Evolutionary conservation across 2,797 vertebrate genomes (phyloP).

Genomic region (Cyclura pinguis): DNA sequence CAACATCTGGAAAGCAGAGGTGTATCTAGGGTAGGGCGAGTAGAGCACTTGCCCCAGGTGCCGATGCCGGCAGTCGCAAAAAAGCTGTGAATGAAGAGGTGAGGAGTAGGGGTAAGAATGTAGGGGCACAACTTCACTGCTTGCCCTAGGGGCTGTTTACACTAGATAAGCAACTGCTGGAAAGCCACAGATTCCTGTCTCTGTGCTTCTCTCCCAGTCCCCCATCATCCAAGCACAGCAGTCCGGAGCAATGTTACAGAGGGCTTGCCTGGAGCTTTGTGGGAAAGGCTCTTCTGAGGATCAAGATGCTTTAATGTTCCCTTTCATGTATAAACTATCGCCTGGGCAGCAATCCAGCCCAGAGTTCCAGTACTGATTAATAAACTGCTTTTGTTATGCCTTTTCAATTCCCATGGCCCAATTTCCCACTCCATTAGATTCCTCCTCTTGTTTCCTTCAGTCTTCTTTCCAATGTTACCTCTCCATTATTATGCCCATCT

Average conservation of each 20-base stretch:
- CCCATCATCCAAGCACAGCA: not conserved
- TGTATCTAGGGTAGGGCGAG: too few species aligned
- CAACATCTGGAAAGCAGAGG: not conserved
- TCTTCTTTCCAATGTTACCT: not conserved
- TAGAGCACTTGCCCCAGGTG: too few species aligned
- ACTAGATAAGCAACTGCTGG: not conserved
- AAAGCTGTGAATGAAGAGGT: too few species aligned
- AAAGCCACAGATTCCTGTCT: not conserved
- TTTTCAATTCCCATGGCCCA: not conserved
- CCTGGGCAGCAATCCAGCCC: conserved; percentile 24
- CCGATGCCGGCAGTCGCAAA: too few species aligned
- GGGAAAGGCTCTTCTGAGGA: conserved; percentile 12
- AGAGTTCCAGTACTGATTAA: conserved; percentile 11
- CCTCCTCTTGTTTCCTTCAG: not conserved
- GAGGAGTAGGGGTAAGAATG: too few species aligned
- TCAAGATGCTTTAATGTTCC: conserved; percentile 23
- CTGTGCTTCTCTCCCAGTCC: not conserved
- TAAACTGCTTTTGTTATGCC: not conserved
- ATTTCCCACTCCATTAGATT: not conserved
- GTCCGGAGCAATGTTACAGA: not conserved
- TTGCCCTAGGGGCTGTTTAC: too few species aligned
- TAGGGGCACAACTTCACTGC: too few species aligned
- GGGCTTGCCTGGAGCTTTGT: not conserved
- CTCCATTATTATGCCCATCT: not conserved
- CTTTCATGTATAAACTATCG: conserved; percentile 24